Conservation (phyloP, 2,797 vertebrate genomes). For the Tachyglossus aculeatus region DNA sequence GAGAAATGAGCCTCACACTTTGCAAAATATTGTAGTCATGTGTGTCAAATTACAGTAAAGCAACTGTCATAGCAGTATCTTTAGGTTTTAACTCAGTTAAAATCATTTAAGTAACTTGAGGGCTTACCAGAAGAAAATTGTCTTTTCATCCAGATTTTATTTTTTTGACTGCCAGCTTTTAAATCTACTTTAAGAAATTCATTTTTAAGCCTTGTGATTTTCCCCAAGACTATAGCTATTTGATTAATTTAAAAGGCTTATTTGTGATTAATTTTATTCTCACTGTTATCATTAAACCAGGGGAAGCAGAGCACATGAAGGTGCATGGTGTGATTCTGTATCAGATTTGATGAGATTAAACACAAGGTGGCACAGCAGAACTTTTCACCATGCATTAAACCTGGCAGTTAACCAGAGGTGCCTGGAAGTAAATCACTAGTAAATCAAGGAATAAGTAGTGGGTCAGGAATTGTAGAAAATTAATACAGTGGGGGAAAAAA, state of each 20-base stretch:
- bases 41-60: neutral
- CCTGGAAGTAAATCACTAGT: neutral
- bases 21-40: slow-evolving; percentile 2
- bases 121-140: slow-evolving; percentile 31
- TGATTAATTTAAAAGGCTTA: neutral
- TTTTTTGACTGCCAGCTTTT: slow-evolving; percentile 1
- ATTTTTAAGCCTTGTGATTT: slow-evolving; percentile 14
- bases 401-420: slow-evolving; percentile 54
- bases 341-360: slow-evolving; percentile 61
- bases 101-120: slow-evolving; percentile 22
- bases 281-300: slow-evolving; percentile 23
- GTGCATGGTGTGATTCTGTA: slow-evolving; percentile 34
- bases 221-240: neutral
- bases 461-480: slow-evolving; percentile 9
- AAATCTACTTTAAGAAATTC: slow-evolving; percentile 26
- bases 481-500: neutral
- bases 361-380: slow-evolving; percentile 76
- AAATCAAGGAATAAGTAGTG: slow-evolving; percentile 41
- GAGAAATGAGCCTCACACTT: neutral
- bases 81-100: slow-evolving; percentile 21
- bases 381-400: slow-evolving; percentile 45
- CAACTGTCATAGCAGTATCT: slow-evolving; percentile 40
- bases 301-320: slow-evolving; percentile 20
- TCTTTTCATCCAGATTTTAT: slow-evolving; percentile 19
- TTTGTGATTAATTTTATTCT: neutral